These are phyloP conservation scores for Callaeas wilsoni DNA, from an alignment of 2,113 vertebrate genomes.

Conservation along the genomic window DNA sequence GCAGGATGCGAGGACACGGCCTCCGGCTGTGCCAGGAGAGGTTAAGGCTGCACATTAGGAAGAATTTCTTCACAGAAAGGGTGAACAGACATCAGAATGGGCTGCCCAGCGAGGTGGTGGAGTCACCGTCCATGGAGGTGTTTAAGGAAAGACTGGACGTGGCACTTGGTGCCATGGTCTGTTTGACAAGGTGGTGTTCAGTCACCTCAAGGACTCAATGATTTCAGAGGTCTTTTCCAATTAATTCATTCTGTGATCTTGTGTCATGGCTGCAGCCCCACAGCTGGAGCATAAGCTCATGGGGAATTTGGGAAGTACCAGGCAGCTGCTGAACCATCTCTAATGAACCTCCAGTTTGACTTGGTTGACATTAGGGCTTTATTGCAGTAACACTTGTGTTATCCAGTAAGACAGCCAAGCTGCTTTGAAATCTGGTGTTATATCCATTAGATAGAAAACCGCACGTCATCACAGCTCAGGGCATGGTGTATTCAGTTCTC, in stretches of 20 bases:
- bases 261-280: accelerated
- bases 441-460: accelerated
- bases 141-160: not conserved
- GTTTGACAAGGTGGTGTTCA: not conserved
- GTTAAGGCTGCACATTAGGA: not conserved
- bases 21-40: not conserved
- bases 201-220: no score
- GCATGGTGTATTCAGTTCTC: not conserved
- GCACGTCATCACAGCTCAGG: accelerated
- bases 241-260: not conserved
- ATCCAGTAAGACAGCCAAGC: not conserved
- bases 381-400: not conserved
- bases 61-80: not conserved
- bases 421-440: not conserved
- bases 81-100: not conserved
- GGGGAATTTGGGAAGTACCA: not conserved
- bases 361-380: not conserved
- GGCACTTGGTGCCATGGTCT: not conserved
- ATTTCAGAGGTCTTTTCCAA: not conserved
- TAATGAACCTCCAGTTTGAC: not conserved
- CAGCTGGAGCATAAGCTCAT: accelerated
- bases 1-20: not conserved
- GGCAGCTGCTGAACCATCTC: not conserved
- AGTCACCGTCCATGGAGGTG: not conserved
- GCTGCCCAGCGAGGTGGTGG: not conserved